Conservation (phyloP, 2,888 invertebrate genomes). For the Pecten maximus region DNA sequence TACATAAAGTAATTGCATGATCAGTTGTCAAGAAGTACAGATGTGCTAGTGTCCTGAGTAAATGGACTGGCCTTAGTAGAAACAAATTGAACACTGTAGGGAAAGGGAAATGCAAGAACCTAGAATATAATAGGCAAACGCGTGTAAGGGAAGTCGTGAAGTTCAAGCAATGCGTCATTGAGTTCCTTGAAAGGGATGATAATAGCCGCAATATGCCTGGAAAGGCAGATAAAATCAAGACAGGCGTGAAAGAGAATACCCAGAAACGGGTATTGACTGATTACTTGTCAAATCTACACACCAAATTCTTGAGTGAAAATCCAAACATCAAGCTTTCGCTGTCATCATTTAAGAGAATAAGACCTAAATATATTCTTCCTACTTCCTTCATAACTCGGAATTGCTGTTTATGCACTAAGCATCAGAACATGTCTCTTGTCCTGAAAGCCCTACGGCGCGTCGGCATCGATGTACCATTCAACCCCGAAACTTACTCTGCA, state of each 20-base stretch:
- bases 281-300: conserved; percentile 35
- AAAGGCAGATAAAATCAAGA: conserved; percentile 53
- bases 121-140: neutral
- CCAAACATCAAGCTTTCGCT: conserved; percentile 17
- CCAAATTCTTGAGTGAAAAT: conserved; percentile 37
- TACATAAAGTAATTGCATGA: conserved; percentile 40
- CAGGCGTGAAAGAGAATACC: conserved; percentile 36
- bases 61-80: conserved; percentile 40
- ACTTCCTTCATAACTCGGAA: conserved; percentile 26
- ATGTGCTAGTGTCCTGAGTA: conserved; percentile 35
- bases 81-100: conserved; percentile 15
- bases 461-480: neutral
- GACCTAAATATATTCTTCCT: conserved; percentile 27
- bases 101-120: neutral
- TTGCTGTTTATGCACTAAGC: conserved; percentile 32
- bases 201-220: conserved; percentile 57
- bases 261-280: conserved; percentile 46
- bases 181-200: conserved; percentile 58
- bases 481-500: conserved; percentile 31
- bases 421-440: conserved; percentile 41
- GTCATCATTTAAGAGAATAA: conserved; percentile 36
- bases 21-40: conserved; percentile 44
- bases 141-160: neutral
- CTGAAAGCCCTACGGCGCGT: neutral
- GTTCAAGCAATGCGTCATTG: conserved; percentile 44